Conservation (phyloP, 2,888 invertebrate species). For the Bombylius discolor region DNA sequence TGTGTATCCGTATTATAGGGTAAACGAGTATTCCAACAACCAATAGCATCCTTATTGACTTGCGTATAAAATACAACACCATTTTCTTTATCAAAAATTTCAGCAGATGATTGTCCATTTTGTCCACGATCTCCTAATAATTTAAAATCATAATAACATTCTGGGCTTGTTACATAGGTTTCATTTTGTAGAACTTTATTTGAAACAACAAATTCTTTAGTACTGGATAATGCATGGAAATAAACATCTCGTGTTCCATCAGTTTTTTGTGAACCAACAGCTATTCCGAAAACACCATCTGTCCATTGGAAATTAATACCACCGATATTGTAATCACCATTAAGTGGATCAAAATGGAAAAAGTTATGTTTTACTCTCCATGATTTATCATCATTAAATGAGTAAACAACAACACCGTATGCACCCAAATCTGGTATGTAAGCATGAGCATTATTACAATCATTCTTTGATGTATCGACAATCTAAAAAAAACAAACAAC, state of each 20-base stretch:
- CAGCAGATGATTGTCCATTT: constrained; percentile 60
- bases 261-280: constrained; percentile 46
- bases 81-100: constrained; percentile 52
- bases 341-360: constrained; percentile 70
- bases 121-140: constrained; percentile 58
- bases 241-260: constrained; percentile 55
- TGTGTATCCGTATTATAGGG: constrained; percentile 52
- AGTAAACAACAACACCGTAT: constrained; percentile 66
- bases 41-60: constrained; percentile 61
- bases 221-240: constrained; percentile 71
- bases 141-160: constrained; percentile 58
- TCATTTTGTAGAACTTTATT: constrained; percentile 61
- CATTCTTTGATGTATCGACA: constrained; percentile 54
- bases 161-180: constrained; percentile 49
- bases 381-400: constrained; percentile 55
- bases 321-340: constrained; percentile 61
- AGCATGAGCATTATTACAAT: constrained; percentile 61
- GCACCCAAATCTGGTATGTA: constrained; percentile 67
- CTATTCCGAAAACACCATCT: constrained; percentile 66
- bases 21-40: constrained; percentile 65
- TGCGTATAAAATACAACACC: constrained; percentile 65
- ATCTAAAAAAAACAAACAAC: constrained; percentile 38
- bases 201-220: constrained; percentile 66
- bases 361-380: constrained; percentile 70
- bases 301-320: constrained; percentile 78